Conservation (phyloP, 2,888 invertebrate species). For the Rambutsinella grinnellia region DNA sequence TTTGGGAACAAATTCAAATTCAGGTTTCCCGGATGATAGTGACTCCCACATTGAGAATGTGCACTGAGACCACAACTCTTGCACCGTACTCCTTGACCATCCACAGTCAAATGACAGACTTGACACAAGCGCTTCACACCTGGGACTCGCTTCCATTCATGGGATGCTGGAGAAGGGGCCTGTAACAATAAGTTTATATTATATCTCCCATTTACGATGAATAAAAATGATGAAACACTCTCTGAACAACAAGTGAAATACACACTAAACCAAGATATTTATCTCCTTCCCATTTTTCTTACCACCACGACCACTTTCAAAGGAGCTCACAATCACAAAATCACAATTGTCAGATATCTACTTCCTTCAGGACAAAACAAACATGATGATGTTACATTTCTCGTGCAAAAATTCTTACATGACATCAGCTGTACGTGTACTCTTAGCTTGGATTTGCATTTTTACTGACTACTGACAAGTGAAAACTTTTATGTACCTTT, state of each 20-base stretch:
- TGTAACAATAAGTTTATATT: slow-evolving; percentile 27
- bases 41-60: slow-evolving; percentile 59
- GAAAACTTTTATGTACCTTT: slow-evolving; percentile 50
- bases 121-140: slow-evolving; percentile 60
- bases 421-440: too few relatives aligned
- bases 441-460: too few relatives aligned
- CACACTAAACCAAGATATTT: too few relatives aligned
- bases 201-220: not conserved
- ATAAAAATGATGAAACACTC: not conserved
- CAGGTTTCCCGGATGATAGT: slow-evolving; percentile 51
- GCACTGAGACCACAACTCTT: slow-evolving; percentile 58
- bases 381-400: too few relatives aligned
- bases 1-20: slow-evolving; percentile 48
- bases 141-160: slow-evolving; percentile 61
- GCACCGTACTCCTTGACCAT: slow-evolving; percentile 57
- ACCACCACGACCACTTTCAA: too few relatives aligned
- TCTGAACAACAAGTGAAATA: too few relatives aligned
- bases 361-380: too few relatives aligned
- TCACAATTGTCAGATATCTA: too few relatives aligned
- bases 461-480: too few relatives aligned
- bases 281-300: too few relatives aligned
- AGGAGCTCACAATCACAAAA: too few relatives aligned
- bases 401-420: too few relatives aligned
- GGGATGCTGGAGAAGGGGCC: slow-evolving; percentile 62
- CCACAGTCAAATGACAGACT: slow-evolving; percentile 59